Evolutionary conservation across 2,888 invertebrate species (phyloP).

Genomic region (Dynastes grantii): DNA sequence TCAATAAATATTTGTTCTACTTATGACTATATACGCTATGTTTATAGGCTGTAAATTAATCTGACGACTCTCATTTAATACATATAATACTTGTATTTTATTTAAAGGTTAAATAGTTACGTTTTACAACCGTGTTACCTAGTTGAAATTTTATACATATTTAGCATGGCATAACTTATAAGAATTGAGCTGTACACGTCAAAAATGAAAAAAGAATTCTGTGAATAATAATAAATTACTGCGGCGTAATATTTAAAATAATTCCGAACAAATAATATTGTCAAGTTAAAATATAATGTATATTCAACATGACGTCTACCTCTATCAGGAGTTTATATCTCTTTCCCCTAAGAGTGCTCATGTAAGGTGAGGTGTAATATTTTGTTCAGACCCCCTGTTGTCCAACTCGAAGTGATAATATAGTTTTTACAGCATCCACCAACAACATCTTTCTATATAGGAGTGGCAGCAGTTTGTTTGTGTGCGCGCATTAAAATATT

Average conservation of each 20-base stretch:
- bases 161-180: slow-evolving; percentile 2
- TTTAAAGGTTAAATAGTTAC: too few relatives aligned
- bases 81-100: too few relatives aligned
- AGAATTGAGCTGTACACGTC: background rate
- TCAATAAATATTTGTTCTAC: too few relatives aligned
- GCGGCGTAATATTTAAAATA: slow-evolving; percentile 53
- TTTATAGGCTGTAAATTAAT: too few relatives aligned
- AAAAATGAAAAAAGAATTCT: background rate
- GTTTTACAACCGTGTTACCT: too few relatives aligned
- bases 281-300: slow-evolving; percentile 59
- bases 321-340: slow-evolving; percentile 54
- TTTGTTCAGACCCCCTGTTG: slow-evolving; percentile 66
- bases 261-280: slow-evolving; percentile 59
- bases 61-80: too few relatives aligned
- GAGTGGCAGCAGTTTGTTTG: slow-evolving; percentile 63
- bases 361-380: slow-evolving; percentile 63
- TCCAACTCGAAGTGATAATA: slow-evolving; percentile 67
- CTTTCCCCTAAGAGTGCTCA: slow-evolving; percentile 57
- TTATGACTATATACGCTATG: too few relatives aligned
- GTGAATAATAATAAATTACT: slow-evolving; percentile 44
- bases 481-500: slow-evolving; percentile 65
- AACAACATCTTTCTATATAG: slow-evolving; percentile 57
- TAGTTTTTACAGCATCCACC: slow-evolving; percentile 67
- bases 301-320: slow-evolving; percentile 57
- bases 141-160: background rate